phyloP scores from a whole-genome alignment of 53 echinoderm and acorn worm genomes.

The Crossaster papposus region DNA sequence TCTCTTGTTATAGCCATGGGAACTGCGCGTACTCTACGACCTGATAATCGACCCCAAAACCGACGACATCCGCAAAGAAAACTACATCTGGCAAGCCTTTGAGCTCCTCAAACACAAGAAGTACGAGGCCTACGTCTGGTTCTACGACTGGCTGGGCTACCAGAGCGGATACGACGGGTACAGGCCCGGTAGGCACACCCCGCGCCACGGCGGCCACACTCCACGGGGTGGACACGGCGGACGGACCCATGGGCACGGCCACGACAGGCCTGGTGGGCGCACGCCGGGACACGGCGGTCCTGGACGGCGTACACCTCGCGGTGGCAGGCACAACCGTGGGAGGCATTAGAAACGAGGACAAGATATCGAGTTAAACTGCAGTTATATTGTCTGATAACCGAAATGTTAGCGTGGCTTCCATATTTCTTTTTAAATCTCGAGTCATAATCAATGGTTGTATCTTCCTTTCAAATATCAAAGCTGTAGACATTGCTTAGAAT shows the following conservation, averaged over 20 bases:
- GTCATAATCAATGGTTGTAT: too few species aligned
- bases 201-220: slow-evolving; percentile 21
- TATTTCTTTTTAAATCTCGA: too few species aligned
- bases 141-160: slow-evolving; percentile 24
- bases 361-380: too few species aligned
- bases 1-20: not conserved
- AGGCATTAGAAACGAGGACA: not conserved
- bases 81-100: slow-evolving; percentile 20
- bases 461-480: too few species aligned
- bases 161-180: not conserved
- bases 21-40: slow-evolving; percentile 2
- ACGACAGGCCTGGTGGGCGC: slow-evolving; percentile 5
- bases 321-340: not conserved
- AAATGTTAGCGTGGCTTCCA: too few species aligned
- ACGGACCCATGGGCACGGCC: slow-evolving; percentile 5
- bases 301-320: not conserved
- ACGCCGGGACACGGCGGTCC: not conserved
- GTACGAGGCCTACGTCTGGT: slow-evolving; percentile 22
- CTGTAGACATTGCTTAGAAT: too few species aligned
- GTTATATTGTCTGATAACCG: too few species aligned
- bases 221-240: slow-evolving; percentile 17
- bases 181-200: slow-evolving; percentile 15
- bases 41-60: not conserved
- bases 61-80: slow-evolving; percentile 31
- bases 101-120: slow-evolving; percentile 19